phyloP scores from a whole-genome alignment of 92 coral and sea anemone genomes.

The Chrysogorgia sp. region DNA sequence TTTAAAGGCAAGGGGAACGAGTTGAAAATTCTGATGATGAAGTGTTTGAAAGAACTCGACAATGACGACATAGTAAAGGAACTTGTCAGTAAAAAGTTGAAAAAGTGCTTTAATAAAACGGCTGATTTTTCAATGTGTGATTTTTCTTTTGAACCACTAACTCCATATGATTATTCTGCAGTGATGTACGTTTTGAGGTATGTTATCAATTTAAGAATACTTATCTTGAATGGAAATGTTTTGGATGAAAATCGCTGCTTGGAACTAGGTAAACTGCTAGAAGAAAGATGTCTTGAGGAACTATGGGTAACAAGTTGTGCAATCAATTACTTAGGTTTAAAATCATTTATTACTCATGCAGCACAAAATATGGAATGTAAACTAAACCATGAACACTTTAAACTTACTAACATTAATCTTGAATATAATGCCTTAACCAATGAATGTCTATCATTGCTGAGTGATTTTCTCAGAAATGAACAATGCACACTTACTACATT shows the following conservation, averaged over 20 bases:
- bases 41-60: neutral
- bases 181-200: too few relatives aligned
- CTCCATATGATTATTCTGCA: slow-evolving; percentile 3
- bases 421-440: neutral
- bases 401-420: slow-evolving; percentile 43
- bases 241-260: too few relatives aligned
- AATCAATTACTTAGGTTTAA: too few relatives aligned
- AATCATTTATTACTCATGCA: neutral
- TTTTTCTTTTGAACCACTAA: neutral
- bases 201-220: too few relatives aligned
- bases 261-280: too few relatives aligned
- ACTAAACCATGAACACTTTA: neutral
- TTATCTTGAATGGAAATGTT: too few relatives aligned
- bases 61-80: slow-evolving; percentile 6
- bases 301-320: too few relatives aligned
- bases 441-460: neutral
- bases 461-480: neutral
- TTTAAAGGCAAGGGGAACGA: too few relatives aligned
- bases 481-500: slow-evolving; percentile 26
- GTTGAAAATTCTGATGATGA: neutral
- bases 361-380: neutral
- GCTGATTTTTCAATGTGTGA: too few relatives aligned
- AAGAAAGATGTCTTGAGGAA: too few relatives aligned
- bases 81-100: too few relatives aligned
- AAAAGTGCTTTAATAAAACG: too few relatives aligned